Base-by-base conservation (phyloP, 2,888 invertebrate genomes). In the Crioceris asparagi region DNA sequence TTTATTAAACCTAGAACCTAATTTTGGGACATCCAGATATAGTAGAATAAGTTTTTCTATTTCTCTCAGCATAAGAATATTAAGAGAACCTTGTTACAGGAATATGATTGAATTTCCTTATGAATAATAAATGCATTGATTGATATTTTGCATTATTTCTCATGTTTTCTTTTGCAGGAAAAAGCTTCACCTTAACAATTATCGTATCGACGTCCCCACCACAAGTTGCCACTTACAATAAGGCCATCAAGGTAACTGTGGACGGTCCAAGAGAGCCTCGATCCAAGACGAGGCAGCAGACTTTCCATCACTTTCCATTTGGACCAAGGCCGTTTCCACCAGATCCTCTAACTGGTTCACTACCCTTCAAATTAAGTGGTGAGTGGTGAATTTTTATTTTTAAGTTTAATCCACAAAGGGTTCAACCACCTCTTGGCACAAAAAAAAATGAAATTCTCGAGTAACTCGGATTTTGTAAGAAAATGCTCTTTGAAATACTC, bases 221-320 rank as follows among this genome's bases (percentile, higher is more conserved):
- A 21, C 96, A 96, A 72, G 82, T 97, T 47, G 88, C 91, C 41
- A 90, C 94, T n/a, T 94, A 94, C 65, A 83, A 78, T 60, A 96
- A 96, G 66, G 96, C 96, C 43, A 98, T 98, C 67, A 98, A 98
- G 71, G 96, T 98, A 55, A 98, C 98, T 2, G 97, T 98, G 43
- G 98, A 98, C 61, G 98, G 98, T 36, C 98, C 98, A 1, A 71
- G 98, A 48, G 97, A 97, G 67, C 96, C 97, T 7, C 70, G 96
- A 55, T 92, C 91, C 51, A 93, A 93, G 74, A 83, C 88, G 29
- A 74, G 87, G 44, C 87, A 87, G 61, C 86, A 84, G 57, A 81
- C 83, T 45, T 87, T 87, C 65, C 87, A 87, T 67, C 87, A 87
- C 40, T 88, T 86, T 66, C 87, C 86, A 55, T 87, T 87, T 61